Percentiles rank a stretch among this genome's conserved stretches.
Evolutionary conservation across 2,888 invertebrate genomes (phyloP).

Genomic region (Brachynemurus nebulosus): DNA sequence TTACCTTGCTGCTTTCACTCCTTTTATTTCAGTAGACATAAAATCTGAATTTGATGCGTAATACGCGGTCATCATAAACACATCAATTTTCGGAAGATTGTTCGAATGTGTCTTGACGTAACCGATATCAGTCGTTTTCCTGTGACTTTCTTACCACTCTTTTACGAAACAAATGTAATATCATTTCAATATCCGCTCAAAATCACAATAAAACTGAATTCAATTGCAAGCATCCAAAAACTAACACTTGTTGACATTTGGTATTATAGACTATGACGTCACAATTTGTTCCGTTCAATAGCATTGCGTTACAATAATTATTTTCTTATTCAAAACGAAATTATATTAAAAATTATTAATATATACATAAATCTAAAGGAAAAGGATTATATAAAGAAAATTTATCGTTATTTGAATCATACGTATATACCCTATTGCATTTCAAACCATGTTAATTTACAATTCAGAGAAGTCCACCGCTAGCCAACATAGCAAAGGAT

Average conservation of each 20-base stretch:
- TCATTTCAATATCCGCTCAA: background rate
- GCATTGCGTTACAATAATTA: background rate
- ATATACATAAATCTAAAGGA: background rate
- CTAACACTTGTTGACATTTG: background rate
- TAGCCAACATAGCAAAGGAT: too few species aligned
- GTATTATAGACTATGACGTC: background rate
- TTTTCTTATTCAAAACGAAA: background rate
- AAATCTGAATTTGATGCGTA: background rate
- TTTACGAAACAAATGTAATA: background rate
- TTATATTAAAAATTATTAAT: background rate
- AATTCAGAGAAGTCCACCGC: too few species aligned
- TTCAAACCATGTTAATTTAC: too few species aligned
- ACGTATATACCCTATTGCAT: slow-evolving; percentile 2
- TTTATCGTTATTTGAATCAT: background rate
- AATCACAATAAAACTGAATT: background rate
- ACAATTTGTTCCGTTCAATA: too few species aligned
- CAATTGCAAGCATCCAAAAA: background rate
- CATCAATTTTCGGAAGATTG: slow-evolving; percentile 1
- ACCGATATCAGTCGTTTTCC: background rate
- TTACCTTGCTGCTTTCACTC: slow-evolving; percentile 3
- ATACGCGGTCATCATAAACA: background rate
- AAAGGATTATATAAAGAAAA: background rate
- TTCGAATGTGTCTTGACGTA: background rate
- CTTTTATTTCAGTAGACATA: too few species aligned
- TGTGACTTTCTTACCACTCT: background rate